Base-by-base conservation (phyloP, 2,113 vertebrate species). In the Chlorodrepanis virens region DNA sequence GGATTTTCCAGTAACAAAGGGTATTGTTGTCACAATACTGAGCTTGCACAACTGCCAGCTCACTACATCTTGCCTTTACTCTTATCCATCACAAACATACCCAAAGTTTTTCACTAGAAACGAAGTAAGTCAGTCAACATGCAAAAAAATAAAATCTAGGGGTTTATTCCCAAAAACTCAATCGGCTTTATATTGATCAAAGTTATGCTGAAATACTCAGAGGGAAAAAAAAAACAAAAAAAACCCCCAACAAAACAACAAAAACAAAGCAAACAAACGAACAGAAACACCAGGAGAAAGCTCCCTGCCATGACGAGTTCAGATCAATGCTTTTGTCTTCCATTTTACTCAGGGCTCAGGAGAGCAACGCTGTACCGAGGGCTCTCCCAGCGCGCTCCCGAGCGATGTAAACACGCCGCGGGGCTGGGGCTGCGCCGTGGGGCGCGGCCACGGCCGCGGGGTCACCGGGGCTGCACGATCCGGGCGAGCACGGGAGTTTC, bases 291-390 rank as follows among this genome's bases (percentile, higher is more conserved):
- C 70, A 57, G 37, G 45, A 44, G 70, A 49, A 70, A 78, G 31
- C 88, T 52, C 82, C 18, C 78, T 45, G 75, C 18, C 57, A 82
- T 24, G 75, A 70, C 70, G 75, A 92, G 79, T 68, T 85, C 65
- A 20, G 52, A 78, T 67, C 78, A 63, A 85, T 2, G 91, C 83
- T 92, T 96, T 85, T 94, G 94, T 92, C 94, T 93, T 92, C 96
- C 94, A 95, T 95, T 93, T 96, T 96, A 74, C 77, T 59, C 90
- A 28, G 52, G 67, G 70, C 22, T 24, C 54, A 11, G 72, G 49
- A 76, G 42, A 79, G 56, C 70, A 63, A 1, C 52, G 52, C 9
- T 1, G 72, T 4, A 35, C 11, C 50, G 29, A 56, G 60, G 7
- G 56, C 70, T 74, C 74, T 49, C 28, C 44, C 57, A 0, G 68